Conservation (phyloP, 2,113 vertebrate genomes). For the Chamaea fasciata region DNA sequence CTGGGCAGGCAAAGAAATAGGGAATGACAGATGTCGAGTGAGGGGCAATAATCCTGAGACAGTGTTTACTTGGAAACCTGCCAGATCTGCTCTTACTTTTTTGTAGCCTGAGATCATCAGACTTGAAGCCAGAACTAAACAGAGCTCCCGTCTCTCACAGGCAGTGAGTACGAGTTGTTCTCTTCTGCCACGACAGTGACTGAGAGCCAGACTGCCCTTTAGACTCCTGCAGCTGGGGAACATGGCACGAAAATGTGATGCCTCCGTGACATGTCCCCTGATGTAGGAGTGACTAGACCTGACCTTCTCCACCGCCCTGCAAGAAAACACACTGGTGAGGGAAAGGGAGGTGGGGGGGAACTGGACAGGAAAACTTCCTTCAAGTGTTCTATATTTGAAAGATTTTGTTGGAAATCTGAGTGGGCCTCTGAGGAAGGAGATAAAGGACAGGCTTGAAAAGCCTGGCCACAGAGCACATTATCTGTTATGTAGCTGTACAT, state of each 20-base stretch:
- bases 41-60: background rate
- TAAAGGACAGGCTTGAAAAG: background rate
- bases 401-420: background rate
- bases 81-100: background rate
- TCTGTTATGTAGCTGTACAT: background rate
- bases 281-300: background rate
- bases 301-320: background rate
- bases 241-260: background rate
- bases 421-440: background rate
- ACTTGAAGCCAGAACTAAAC: background rate
- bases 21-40: background rate
- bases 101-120: background rate
- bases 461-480: background rate
- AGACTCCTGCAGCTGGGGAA: background rate
- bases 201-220: background rate
- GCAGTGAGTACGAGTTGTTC: background rate
- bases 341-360: background rate
- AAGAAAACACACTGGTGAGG: background rate
- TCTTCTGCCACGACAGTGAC: background rate
- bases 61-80: background rate
- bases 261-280: background rate
- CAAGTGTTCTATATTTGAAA: background rate
- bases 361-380: background rate
- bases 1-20: background rate
- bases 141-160: background rate